Percentiles rank a stretch among this genome's conserved stretches.
These are phyloP conservation scores for Leiothrix lutea DNA, from an alignment of 2,113 vertebrate species.

Conservation along the genomic window DNA sequence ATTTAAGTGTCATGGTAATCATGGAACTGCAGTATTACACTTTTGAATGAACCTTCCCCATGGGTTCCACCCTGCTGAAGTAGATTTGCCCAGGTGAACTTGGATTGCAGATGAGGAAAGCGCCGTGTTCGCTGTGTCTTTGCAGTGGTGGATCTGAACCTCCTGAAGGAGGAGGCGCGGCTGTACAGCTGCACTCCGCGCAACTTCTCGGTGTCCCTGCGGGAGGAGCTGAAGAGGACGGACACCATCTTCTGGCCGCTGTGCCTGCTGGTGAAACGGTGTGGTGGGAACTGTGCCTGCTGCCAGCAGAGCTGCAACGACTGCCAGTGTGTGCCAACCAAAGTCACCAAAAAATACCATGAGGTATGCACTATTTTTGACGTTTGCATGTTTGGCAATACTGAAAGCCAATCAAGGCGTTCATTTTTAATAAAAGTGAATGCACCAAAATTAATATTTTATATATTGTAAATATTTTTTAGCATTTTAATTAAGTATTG, in stretches of 20 bases:
- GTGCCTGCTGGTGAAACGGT: constrained; percentile 95
- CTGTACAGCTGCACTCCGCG: constrained; percentile 96
- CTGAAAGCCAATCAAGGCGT: neutral
- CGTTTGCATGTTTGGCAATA: neutral
- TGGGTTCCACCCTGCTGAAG: neutral
- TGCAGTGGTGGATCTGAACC: constrained; percentile 89
- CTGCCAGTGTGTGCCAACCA: constrained; percentile 89
- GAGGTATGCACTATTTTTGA: constrained; percentile 73
- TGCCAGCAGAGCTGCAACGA: constrained; percentile 89
- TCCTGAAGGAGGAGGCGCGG: constrained; percentile 88
- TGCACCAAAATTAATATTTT: neutral
- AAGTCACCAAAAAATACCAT: constrained; percentile 91
- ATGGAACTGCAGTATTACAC: neutral
- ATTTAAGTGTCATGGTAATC: neutral
- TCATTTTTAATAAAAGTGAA: neutral
- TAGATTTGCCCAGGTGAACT: neutral
- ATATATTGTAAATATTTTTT: neutral
- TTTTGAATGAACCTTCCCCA: neutral
- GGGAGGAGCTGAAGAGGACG: constrained; percentile 92
- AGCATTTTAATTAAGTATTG: neutral
- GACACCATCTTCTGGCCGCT: constrained; percentile 97
- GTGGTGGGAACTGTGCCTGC: constrained; percentile 96
- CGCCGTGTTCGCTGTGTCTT: neutral
- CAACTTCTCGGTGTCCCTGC: constrained; percentile 91
- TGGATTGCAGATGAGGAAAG: neutral